These are phyloP conservation scores for Dendroctonus ponderosae DNA, from an alignment of 1,140 invertebrate species.

Conservation along the genomic window DNA sequence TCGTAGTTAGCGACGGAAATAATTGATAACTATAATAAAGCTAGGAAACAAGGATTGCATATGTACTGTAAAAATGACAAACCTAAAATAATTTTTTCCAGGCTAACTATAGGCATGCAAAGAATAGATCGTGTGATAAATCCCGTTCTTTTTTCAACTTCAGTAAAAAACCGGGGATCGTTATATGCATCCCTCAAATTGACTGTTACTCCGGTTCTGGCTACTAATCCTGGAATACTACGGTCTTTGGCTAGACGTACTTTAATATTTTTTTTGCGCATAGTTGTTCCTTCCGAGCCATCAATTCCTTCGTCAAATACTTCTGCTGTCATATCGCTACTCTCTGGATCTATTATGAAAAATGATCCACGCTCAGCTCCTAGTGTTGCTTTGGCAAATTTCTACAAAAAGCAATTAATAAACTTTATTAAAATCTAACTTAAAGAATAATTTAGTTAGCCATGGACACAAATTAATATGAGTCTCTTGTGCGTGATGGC, in stretches of 20 bases:
- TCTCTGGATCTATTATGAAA: slow-evolving; percentile 54
- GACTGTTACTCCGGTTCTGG: slow-evolving; percentile 49
- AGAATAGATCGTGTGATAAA: slow-evolving; percentile 55
- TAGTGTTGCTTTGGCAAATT: slow-evolving; percentile 56
- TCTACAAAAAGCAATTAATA: slow-evolving; percentile 45
- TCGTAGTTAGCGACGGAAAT: no score
- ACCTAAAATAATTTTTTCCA: slow-evolving; percentile 33
- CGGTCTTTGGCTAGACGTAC: slow-evolving; percentile 53
- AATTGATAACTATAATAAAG: no score
- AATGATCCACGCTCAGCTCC: slow-evolving; percentile 55
- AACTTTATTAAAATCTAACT: not conserved
- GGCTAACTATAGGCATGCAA: slow-evolving; percentile 55
- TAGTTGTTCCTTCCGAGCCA: slow-evolving; percentile 32
- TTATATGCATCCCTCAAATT: slow-evolving; percentile 56
- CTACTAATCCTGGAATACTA: slow-evolving; percentile 54
- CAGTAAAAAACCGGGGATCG: slow-evolving; percentile 54
- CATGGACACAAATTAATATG: not conserved
- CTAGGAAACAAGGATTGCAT: no score
- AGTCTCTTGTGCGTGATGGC: no score
- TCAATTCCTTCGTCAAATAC: slow-evolving; percentile 58
- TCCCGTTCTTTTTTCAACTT: slow-evolving; percentile 54
- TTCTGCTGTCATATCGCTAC: slow-evolving; percentile 53
- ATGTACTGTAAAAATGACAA: not conserved
- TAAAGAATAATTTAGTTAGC: not conserved
- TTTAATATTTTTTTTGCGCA: slow-evolving; percentile 54